phyloP scores from a whole-genome alignment of 2,888 invertebrate genomes.

The Xestia ashworthii region DNA sequence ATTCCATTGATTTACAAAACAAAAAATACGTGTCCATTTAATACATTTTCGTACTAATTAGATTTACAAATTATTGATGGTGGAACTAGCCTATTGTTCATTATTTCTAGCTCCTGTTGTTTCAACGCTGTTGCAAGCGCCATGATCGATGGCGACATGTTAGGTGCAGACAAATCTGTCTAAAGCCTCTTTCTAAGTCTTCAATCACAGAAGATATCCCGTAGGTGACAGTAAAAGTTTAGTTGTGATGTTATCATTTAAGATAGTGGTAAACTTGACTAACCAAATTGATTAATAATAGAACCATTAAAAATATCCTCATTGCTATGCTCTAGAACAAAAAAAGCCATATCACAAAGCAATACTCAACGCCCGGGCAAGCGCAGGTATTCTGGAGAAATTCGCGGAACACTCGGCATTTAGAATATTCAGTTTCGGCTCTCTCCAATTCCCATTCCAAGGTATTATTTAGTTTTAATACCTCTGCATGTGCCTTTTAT shows the following conservation, averaged over 20 bases:
- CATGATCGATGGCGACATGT: no score
- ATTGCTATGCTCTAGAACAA: constrained; percentile 21
- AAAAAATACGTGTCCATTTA: no score
- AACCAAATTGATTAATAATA: not conserved
- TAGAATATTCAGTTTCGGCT: constrained; percentile 63
- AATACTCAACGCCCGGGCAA: constrained; percentile 48
- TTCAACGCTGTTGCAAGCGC: no score
- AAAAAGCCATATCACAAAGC: constrained; percentile 50
- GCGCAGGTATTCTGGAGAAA: constrained; percentile 60
- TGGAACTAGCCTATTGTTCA: no score
- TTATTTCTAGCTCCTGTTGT: no score
- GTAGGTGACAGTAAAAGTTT: no score
- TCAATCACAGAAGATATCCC: no score
- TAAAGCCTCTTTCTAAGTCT: no score
- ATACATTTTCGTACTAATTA: no score
- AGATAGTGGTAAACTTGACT: not conserved
- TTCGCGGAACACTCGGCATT: constrained; percentile 52
- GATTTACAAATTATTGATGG: no score
- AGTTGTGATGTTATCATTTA: not conserved
- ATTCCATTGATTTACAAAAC: no score
- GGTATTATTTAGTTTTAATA: constrained; percentile 61
- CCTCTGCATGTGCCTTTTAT: constrained; percentile 47
- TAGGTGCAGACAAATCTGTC: no score
- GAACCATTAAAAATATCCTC: not conserved
- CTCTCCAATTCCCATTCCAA: constrained; percentile 50